Conservation (phyloP, 1,140 invertebrate species). For the Zaprionus vittiger region DNA sequence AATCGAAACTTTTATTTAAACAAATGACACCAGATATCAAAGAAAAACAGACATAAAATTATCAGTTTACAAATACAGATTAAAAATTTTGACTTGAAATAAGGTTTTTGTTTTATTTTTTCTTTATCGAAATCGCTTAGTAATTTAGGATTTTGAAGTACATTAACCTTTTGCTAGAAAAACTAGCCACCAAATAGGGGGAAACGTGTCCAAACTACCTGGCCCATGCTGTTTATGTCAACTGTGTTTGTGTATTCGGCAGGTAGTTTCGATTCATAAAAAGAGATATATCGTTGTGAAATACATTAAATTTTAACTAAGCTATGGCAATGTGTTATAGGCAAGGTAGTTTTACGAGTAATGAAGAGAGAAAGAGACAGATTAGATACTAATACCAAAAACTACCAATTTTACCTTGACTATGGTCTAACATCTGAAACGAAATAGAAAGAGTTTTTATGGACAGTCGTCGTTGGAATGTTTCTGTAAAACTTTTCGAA, state of each 20-base stretch:
- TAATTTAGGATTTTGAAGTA: slow-evolving; percentile 21
- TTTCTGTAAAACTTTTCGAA: not conserved
- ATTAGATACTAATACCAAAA: slow-evolving; percentile 50
- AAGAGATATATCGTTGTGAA: slow-evolving; percentile 51
- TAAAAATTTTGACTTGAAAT: not conserved
- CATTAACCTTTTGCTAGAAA: slow-evolving; percentile 4
- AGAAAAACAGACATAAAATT: slow-evolving; percentile 19
- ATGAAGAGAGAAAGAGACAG: not conserved
- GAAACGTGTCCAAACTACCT: slow-evolving; percentile 83
- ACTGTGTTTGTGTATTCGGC: slow-evolving; percentile 62
- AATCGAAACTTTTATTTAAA: slow-evolving; percentile 52
- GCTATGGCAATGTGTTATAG: not conserved
- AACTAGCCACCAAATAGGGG: slow-evolving; percentile 75
- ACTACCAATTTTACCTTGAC: slow-evolving; percentile 56
- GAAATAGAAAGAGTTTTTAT: slow-evolving; percentile 56
- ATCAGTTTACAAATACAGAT: not conserved
- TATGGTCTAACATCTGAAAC: slow-evolving; percentile 77
- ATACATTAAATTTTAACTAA: slow-evolving; percentile 10
- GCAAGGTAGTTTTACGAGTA: not conserved
- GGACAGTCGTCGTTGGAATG: not conserved
- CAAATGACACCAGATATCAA: slow-evolving; percentile 33
- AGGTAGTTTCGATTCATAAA: slow-evolving; percentile 38
- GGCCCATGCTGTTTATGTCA: slow-evolving; percentile 77
- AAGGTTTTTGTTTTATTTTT: slow-evolving; percentile 12
- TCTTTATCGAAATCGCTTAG: slow-evolving; percentile 69